phyloP scores from a whole-genome alignment of 2,888 invertebrate species.

The Melieria crassipennis region DNA sequence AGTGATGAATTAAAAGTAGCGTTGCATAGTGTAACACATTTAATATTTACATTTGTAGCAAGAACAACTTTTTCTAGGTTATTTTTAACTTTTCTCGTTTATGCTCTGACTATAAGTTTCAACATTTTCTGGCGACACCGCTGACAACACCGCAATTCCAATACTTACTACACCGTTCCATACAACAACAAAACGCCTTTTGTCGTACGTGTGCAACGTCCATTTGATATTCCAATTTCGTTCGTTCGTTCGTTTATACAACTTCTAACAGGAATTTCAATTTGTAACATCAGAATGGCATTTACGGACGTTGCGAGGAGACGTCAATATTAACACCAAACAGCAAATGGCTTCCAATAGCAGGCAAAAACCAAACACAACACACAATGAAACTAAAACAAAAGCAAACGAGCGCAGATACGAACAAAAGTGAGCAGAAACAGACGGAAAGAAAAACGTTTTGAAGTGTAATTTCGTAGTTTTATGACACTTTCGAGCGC shows the following conservation, averaged over 20 bases:
- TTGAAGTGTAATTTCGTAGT: constrained; percentile 18
- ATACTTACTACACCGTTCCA: too few species aligned
- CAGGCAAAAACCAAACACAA: not conserved
- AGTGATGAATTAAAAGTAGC: too few species aligned
- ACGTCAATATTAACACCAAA: too few species aligned
- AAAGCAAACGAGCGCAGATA: not conserved
- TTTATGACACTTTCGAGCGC: constrained; percentile 3
- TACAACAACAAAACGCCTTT: too few species aligned
- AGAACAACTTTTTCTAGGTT: too few species aligned
- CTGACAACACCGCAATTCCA: too few species aligned
- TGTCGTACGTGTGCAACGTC: too few species aligned
- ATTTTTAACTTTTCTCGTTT: too few species aligned
- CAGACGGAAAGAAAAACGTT: not conserved
- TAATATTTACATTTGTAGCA: too few species aligned
- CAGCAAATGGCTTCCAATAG: not conserved
- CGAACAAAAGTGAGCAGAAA: not conserved
- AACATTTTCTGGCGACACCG: too few species aligned
- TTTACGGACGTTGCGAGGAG: not conserved
- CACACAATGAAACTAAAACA: not conserved
- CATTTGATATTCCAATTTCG: constrained; percentile 7
- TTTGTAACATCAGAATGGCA: constrained; percentile 10
- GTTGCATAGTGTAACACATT: too few species aligned
- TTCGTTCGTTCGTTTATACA: constrained; percentile 10
- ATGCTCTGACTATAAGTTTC: too few species aligned
- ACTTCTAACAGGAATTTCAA: constrained; percentile 20